These are phyloP conservation scores for Drosophila pseudotakahashii DNA, from an alignment of 2,888 invertebrate genomes.

Conservation along the genomic window DNA sequence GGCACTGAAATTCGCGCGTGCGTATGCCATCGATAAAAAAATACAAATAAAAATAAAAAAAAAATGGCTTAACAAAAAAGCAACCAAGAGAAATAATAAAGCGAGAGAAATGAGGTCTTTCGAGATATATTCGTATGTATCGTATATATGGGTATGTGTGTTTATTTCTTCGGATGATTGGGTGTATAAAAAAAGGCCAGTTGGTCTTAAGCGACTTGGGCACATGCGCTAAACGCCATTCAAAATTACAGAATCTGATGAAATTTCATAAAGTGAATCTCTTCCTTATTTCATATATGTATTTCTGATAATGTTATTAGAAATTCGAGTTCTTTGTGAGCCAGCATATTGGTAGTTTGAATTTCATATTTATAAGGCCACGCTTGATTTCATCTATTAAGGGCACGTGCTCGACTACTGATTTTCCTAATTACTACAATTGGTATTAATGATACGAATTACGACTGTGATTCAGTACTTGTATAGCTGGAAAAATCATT, in stretches of 20 bases:
- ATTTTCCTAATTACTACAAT: slow-evolving; percentile 30
- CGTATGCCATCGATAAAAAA: slow-evolving; percentile 80
- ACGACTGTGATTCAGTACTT: slow-evolving; percentile 14
- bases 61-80: slow-evolving; percentile 73
- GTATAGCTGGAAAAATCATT: not conserved
- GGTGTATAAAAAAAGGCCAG: slow-evolving; percentile 19
- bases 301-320: not conserved
- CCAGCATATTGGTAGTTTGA: slow-evolving; percentile 14
- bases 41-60: slow-evolving; percentile 28
- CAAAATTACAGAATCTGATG: slow-evolving; percentile 37
- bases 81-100: slow-evolving; percentile 56
- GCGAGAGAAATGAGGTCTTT: slow-evolving; percentile 76
- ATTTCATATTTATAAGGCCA: slow-evolving; percentile 4
- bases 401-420: slow-evolving; percentile 34
- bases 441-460: slow-evolving; percentile 40
- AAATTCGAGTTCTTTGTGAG: not conserved
- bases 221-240: slow-evolving; percentile 57
- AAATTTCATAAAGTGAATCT: slow-evolving; percentile 38
- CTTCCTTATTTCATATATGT: slow-evolving; percentile 9
- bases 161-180: slow-evolving; percentile 25
- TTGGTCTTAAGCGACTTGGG: slow-evolving; percentile 52
- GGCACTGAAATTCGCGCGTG: slow-evolving; percentile 79
- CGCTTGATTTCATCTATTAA: slow-evolving; percentile 22
- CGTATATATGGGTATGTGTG: slow-evolving; percentile 19
- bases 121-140: slow-evolving; percentile 15